phyloP scores from a whole-genome alignment of 1,140 invertebrate genomes.

The Trichoplusia ni region DNA sequence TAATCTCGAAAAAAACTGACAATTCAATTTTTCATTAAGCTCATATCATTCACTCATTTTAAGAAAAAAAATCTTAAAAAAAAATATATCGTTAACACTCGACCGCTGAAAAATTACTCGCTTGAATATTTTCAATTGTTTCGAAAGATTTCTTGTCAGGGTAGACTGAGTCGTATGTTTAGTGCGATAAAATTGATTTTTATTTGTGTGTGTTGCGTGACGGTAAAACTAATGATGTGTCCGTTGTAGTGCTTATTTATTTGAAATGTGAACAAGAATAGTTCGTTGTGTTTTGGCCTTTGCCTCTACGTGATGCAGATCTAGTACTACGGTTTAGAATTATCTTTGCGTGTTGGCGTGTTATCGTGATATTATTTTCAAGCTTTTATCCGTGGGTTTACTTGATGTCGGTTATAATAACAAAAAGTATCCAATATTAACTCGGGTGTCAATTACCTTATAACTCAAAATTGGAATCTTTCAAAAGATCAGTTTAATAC shows the following conservation, averaged over 20 bases:
- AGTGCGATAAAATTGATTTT: constrained; percentile 15
- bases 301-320: constrained; percentile 20
- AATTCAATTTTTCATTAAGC: constrained; percentile 28
- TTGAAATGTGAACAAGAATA: constrained; percentile 28
- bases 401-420: neutral
- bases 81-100: constrained; percentile 26
- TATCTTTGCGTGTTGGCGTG: neutral
- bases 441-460: too few relatives aligned
- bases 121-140: constrained; percentile 31
- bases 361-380: too few relatives aligned
- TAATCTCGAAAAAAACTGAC: constrained; percentile 16
- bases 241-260: constrained; percentile 31
- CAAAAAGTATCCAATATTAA: too few relatives aligned
- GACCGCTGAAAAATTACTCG: constrained; percentile 30
- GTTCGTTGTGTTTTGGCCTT: constrained; percentile 16
- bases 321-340: neutral
- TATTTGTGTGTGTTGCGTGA: constrained; percentile 10
- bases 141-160: neutral
- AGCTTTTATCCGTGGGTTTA: neutral
- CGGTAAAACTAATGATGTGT: constrained; percentile 33
- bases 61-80: constrained; percentile 7
- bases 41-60: constrained; percentile 21
- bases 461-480: too few relatives aligned
- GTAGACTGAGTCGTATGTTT: constrained; percentile 21
- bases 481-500: too few relatives aligned